Evolutionary conservation across 2,797 vertebrate genomes (phyloP).

Genomic region (Tragelaphus oryx): DNA sequence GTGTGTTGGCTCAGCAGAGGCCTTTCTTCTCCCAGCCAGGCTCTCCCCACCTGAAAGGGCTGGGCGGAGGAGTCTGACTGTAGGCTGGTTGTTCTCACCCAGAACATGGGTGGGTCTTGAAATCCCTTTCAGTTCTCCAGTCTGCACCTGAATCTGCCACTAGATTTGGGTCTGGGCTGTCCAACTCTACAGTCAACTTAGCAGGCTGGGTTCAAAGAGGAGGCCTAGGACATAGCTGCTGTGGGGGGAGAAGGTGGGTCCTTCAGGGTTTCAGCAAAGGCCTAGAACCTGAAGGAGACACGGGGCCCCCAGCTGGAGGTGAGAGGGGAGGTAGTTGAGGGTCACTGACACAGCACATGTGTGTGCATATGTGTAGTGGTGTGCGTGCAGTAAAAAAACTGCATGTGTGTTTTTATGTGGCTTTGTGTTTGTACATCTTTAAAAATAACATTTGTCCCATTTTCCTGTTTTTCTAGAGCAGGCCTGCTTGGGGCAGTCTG

Average conservation of each 20-base stretch:
- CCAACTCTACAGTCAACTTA: accelerated
- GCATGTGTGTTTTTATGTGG: neutral
- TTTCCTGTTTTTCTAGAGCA: neutral
- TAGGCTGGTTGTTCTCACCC: neutral
- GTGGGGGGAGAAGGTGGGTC: neutral
- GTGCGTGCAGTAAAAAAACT: neutral
- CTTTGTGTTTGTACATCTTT: neutral
- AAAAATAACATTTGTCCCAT: neutral
- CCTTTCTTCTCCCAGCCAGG: neutral
- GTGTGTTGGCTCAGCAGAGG: neutral
- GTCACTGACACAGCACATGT: neutral
- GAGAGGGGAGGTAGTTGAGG: neutral
- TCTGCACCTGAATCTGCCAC: neutral
- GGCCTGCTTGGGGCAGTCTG: neutral
- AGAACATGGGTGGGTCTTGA: neutral
- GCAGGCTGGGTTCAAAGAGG: neutral
- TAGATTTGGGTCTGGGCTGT: neutral
- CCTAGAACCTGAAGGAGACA: accelerated
- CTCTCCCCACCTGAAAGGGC: neutral
- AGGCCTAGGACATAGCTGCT: neutral
- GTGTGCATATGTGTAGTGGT: neutral
- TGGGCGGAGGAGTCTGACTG: neutral
- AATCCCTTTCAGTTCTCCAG: neutral
- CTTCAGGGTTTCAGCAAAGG: neutral
- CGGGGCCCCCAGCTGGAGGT: too few relatives aligned